Base-by-base conservation (phyloP, 2,888 invertebrate genomes). In the Marronus borbonicus region DNA sequence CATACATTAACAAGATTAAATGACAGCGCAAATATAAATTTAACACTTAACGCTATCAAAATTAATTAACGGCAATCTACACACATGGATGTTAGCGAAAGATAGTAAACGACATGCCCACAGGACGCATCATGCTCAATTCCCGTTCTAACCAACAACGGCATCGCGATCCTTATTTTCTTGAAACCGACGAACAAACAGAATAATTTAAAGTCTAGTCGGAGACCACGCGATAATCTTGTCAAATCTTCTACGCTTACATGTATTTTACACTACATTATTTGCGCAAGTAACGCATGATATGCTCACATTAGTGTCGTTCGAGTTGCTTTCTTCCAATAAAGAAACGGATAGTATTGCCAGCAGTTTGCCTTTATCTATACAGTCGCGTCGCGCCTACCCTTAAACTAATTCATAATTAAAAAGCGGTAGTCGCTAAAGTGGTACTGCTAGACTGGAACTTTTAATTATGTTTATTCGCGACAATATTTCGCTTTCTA, bases 401-500 rank as follows among this genome's bases (percentile, higher is more conserved):
- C 44, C 44, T 44, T 44, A 20, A 60, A 28, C 60, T 20, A 60
- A 60, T 60, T 24, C 28, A 60, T 60, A 60, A 60, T 60, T 60
- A 60, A 60, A 60, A 24, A 60, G 24, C 24, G 24, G 20, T 20
- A 12, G 24, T 28, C 24, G 44, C 44, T 44, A 12, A 10, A 12
- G 44, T 8, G 12, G 44, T 10, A 4, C 58, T 58, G 20, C 17
- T 17, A 14, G 58, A 60, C 24, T 60, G 58, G n/a, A 70, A 70
- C 70, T 70, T 70, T 70, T 70, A 70, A 55, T 52, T 70, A 58
- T 70, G 55, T 49, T 55, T 70, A 70, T 70, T 70, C 36, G 70
- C 52, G 55, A 36, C 58, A 70, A 70, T 70, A 58, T 31, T 55
- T 55, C 70, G 52, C 31, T 55, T 70, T 70, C 20, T 28, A 70